These are phyloP conservation scores for Colletes latitarsis DNA, from an alignment of 1,140 invertebrate species.

Conservation along the genomic window DNA sequence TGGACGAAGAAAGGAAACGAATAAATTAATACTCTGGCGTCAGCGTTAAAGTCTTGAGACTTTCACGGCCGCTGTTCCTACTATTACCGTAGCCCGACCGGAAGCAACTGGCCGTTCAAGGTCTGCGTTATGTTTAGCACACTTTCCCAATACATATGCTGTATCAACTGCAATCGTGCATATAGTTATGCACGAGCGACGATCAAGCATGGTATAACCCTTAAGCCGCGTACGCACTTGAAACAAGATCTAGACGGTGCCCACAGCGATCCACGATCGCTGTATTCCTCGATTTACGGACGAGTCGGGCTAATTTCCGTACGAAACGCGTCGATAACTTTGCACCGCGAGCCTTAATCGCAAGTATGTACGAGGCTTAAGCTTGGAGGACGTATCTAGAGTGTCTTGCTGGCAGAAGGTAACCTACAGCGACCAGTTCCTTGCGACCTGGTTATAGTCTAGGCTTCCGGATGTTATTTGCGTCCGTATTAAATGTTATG, in stretches of 20 bases:
- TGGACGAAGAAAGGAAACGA: neutral
- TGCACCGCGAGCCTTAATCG: too few species aligned
- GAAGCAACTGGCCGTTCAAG: constrained; percentile 1
- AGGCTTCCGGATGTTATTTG: neutral
- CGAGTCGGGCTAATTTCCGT: neutral
- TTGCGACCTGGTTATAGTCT: constrained; percentile 1
- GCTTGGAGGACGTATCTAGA: neutral
- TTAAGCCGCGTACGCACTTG: constrained; percentile 3
- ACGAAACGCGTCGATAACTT: neutral
- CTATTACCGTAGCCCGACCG: neutral
- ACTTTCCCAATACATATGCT: neutral
- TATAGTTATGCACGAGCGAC: neutral
- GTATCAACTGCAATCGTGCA: neutral
- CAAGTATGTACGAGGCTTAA: neutral
- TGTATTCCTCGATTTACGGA: too few species aligned
- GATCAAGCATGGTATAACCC: neutral
- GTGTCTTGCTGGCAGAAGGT: neutral
- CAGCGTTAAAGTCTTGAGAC: neutral
- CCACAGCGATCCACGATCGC: neutral
- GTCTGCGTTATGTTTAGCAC: constrained; percentile 12
- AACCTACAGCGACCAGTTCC: neutral
- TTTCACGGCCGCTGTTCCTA: neutral
- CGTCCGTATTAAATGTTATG: neutral
- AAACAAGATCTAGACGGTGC: neutral
- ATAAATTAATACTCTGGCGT: neutral